Conservation (phyloP, 2,888 invertebrate genomes). For the Pammene fasciana region DNA sequence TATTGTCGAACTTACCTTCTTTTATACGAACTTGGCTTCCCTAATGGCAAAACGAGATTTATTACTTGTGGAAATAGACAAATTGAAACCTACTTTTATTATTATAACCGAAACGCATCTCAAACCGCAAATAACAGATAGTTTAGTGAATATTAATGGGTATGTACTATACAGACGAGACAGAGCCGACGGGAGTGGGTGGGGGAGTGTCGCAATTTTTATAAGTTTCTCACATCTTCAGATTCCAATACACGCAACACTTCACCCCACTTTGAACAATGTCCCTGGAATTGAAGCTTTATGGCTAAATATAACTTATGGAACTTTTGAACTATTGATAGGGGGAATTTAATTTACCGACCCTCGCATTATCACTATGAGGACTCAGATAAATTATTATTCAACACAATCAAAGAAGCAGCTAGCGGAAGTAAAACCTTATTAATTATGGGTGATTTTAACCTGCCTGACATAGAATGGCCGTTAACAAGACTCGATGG, state of each 20-base stretch:
- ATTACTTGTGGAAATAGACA: too few species aligned
- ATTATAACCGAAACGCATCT: too few species aligned
- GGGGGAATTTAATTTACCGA: too few species aligned
- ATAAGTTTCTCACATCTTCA: neutral
- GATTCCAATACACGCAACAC: neutral
- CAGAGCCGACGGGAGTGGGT: neutral
- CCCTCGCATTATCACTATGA: too few species aligned
- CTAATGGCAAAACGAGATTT: neutral
- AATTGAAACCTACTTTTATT: too few species aligned
- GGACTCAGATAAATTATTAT: too few species aligned
- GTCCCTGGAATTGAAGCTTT: neutral
- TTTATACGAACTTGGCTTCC: neutral
- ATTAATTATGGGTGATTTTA: too few species aligned
- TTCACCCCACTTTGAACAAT: neutral
- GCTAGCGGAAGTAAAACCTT: too few species aligned
- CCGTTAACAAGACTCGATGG: too few species aligned
- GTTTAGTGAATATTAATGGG: neutral
- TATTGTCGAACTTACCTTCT: neutral
- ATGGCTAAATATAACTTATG: neutral
- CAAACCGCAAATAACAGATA: neutral
- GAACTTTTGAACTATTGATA: neutral
- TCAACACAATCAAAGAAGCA: too few species aligned
- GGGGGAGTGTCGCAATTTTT: neutral
- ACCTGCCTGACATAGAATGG: too few species aligned
- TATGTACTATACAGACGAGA: too few species aligned